Base-by-base conservation (phyloP, 1,140 invertebrate genomes). In the Thaumatotibia leucotreta region DNA sequence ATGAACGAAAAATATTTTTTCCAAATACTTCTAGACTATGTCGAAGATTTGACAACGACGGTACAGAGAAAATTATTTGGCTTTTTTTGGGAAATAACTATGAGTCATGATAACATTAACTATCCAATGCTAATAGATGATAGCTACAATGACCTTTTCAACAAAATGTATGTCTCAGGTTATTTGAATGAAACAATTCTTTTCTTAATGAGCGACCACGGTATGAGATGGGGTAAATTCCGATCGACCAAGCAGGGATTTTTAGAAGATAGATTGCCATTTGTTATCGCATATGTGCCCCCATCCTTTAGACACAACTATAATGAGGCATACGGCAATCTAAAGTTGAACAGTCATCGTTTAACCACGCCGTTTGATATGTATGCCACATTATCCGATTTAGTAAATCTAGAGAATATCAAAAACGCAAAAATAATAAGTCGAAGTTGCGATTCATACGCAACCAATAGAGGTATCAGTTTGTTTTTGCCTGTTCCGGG, bases 201-300 rank as follows among this genome's bases (percentile, higher is more conserved):
- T 0, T 90, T 98, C 8, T 93, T 98, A 17, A 92, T 97, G 69
- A 98, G 97, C 77, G 98, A 99, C 84, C 98, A 99, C 82, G 98
- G 98, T 0, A 94, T 97, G 75, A 89, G 98, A 24, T 98, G 95
- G 91, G 97, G 97, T 0, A 75, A 81, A 9, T 92, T 93, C 54
- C 82, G 91, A 10, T 68, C 75, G 6, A 98, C 97, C 0, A 95
- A 95, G 79, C 93, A 95, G 61, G 98, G 98, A 0, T 94, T 95
- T 80, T 92, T 98, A 65, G 98, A 99, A 88, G 97, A 98, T 82
- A 88, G 97, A 61, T 84, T 98, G 17, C 98, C 98, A 0, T 97
- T 97, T 73, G 90, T 97, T 2, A 96, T 95, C 73, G 80, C 98
- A 1, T 93, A 94, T 76, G 67, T 97, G 8, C 97, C 98, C 0